phyloP scores from a whole-genome alignment of 2,113 vertebrate species.

The Mormoops blainvillei region DNA sequence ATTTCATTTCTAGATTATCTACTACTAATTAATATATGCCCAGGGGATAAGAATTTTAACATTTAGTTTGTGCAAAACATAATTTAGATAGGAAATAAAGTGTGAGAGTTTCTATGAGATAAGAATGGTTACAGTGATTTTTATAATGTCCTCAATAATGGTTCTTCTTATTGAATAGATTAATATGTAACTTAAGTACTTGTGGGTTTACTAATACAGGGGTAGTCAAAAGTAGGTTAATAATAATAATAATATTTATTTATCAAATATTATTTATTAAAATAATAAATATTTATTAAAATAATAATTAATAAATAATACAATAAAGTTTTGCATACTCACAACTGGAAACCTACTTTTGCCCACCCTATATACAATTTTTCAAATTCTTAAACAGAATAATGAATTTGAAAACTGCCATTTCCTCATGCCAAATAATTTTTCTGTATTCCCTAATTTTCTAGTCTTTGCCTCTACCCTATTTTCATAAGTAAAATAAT shows the following conservation, averaged over 20 bases:
- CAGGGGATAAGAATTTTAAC: not conserved
- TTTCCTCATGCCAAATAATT: not conserved
- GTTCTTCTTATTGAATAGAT: not conserved
- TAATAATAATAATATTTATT: not conserved
- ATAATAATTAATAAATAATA: not conserved
- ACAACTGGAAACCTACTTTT: not conserved
- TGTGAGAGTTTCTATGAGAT: not conserved
- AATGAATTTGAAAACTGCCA: not conserved
- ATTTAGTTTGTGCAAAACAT: not conserved
- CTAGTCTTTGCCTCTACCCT: not conserved
- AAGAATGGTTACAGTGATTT: slow-evolving; percentile 17
- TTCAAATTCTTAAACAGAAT: not conserved
- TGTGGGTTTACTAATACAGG: not conserved
- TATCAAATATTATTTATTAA: no score
- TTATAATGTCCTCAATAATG: not conserved
- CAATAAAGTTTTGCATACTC: not conserved
- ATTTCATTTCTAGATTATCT: not conserved
- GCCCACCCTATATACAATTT: not conserved
- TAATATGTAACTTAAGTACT: not conserved
- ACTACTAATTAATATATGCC: not conserved
- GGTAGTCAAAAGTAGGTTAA: not conserved
- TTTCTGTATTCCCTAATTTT: not conserved
- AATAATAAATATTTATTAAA: no score
- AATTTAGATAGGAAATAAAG: slow-evolving; percentile 9
- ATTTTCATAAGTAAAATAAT: slow-evolving; percentile 25